A percentile compares a stretch with the other conserved stretches of the same genome.
These are phyloP conservation scores for Xiphydria camelus DNA, from an alignment of 2,888 invertebrate species.

Conservation along the genomic window DNA sequence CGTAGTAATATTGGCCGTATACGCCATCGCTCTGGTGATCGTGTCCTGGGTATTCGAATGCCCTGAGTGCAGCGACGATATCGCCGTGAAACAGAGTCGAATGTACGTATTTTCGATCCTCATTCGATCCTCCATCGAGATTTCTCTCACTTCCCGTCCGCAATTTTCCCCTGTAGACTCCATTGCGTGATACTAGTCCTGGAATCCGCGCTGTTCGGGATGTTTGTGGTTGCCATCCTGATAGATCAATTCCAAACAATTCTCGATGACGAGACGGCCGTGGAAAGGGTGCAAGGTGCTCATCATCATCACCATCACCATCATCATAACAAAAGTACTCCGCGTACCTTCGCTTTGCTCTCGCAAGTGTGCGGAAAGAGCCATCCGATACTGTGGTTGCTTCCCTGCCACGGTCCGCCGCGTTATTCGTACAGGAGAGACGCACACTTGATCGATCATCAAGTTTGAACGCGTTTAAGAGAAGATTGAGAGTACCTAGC, in stretches of 20 bases:
- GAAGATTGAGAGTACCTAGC: no score
- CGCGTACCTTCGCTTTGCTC: constrained; percentile 68
- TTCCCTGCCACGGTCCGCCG: constrained; percentile 65
- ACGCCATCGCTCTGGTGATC: constrained; percentile 72
- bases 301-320: constrained; percentile 69
- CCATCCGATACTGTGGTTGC: constrained; percentile 72
- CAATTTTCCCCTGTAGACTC: constrained; percentile 65
- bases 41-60: constrained; percentile 75
- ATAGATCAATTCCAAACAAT: constrained; percentile 85
- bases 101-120: constrained; percentile 68
- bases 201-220: constrained; percentile 82
- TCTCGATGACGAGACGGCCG: constrained; percentile 80
- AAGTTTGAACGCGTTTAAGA: no score
- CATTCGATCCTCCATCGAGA: not conserved
- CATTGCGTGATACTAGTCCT: constrained; percentile 81
- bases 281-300: constrained; percentile 75
- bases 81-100: constrained; percentile 71
- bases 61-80: constrained; percentile 66
- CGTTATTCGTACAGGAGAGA: constrained; percentile 51
- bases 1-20: constrained; percentile 69
- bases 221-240: constrained; percentile 85
- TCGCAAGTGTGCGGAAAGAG: constrained; percentile 79
- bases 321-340: constrained; percentile 60
- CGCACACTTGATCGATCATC: constrained; percentile 50
- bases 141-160: constrained; percentile 3